Percentiles rank a stretch among this genome's conserved stretches.
These are phyloP conservation scores for Apis dorsata DNA, from an alignment of 1,140 invertebrate genomes.

Conservation along the genomic window DNA sequence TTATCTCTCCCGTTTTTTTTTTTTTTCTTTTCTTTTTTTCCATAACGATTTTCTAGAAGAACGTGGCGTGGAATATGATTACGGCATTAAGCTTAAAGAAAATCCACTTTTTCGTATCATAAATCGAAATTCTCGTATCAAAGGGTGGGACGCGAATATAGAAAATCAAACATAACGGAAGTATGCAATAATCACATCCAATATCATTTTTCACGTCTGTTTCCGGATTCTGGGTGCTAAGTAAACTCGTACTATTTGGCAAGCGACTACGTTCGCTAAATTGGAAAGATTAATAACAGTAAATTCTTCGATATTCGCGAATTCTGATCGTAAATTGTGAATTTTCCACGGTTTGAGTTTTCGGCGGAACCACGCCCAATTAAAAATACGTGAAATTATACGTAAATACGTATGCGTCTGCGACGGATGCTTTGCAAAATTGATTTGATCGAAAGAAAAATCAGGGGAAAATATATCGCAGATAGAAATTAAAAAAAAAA, in stretches of 20 bases:
- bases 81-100: background rate
- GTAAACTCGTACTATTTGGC: background rate
- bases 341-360: background rate
- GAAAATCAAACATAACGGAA: constrained; percentile 19
- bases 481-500: too few relatives aligned
- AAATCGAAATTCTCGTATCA: background rate
- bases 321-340: background rate
- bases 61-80: background rate
- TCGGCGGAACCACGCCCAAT: background rate
- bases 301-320: background rate
- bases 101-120: background rate
- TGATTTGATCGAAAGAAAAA: constrained; percentile 28
- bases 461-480: background rate
- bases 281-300: constrained; percentile 23
- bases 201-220: constrained; percentile 26
- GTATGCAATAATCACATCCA: background rate
- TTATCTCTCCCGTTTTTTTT: too few relatives aligned
- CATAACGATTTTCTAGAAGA: background rate
- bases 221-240: background rate
- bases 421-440: background rate
- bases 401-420: too few relatives aligned
- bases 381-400: constrained; percentile 1
- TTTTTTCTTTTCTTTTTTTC: background rate
- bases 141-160: background rate
- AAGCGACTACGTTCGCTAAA: background rate